A percentile compares a stretch with the other conserved stretches of the same genome.
These are phyloP conservation scores for Euschistus heros DNA, from an alignment of 1,140 invertebrate species.

Conservation along the genomic window DNA sequence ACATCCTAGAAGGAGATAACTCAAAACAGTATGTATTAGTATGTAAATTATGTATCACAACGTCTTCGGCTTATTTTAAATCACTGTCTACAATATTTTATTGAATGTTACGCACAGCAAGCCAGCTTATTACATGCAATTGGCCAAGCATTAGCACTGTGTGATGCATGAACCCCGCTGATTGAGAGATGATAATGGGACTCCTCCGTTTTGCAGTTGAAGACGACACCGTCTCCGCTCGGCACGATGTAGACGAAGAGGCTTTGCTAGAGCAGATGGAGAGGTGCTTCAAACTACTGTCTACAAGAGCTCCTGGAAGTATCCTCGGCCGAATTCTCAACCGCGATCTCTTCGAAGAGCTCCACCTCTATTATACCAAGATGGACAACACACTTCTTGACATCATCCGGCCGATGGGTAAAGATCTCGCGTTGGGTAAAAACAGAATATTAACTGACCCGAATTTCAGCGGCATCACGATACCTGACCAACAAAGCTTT, in stretches of 20 bases:
- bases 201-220: conserved; percentile 20
- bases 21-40: too few species aligned
- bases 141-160: too few species aligned
- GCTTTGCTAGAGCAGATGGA: conserved; percentile 58
- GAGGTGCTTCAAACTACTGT: conserved; percentile 53
- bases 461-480: conserved; percentile 46
- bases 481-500: conserved; percentile 74
- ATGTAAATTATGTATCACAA: too few species aligned
- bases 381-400: conserved; percentile 69
- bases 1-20: too few species aligned
- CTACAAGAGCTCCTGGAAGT: conserved; percentile 29
- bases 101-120: too few species aligned
- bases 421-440: conserved; percentile 38
- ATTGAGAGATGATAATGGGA: background rate
- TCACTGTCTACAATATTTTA: too few species aligned
- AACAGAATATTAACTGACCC: conserved; percentile 13
- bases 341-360: conserved; percentile 51
- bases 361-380: conserved; percentile 57
- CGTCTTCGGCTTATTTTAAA: background rate
- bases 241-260: conserved; percentile 51
- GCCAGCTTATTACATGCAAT: too few species aligned
- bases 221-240: conserved; percentile 54
- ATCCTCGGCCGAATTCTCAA: conserved; percentile 45
- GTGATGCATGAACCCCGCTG: too few species aligned
- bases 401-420: conserved; percentile 67